Percentiles rank a stretch among this genome's conserved stretches.
Evolutionary conservation across 2,888 invertebrate genomes (phyloP).

Genomic region (Mayetiola destructor): DNA sequence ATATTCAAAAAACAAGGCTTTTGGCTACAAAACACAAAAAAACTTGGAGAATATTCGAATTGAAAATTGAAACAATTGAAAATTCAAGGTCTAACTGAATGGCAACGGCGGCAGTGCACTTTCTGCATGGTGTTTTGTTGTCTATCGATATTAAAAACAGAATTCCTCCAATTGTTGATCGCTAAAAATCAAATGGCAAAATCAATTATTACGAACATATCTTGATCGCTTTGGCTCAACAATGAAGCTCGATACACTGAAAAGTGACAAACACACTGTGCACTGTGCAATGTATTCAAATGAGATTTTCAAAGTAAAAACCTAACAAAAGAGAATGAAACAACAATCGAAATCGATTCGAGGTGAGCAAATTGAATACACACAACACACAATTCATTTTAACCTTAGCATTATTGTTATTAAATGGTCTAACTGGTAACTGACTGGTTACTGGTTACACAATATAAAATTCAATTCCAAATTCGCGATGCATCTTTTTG

Average conservation of each 20-base stretch:
- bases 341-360: background rate
- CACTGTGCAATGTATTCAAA: background rate
- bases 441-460: too few relatives aligned
- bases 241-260: background rate
- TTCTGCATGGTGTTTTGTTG: background rate
- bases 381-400: too few relatives aligned
- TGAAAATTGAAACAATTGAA: too few relatives aligned
- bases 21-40: too few relatives aligned
- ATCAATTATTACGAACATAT: constrained; percentile 12
- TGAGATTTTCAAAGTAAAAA: constrained; percentile 6
- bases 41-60: too few relatives aligned
- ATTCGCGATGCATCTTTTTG: too few relatives aligned
- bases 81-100: too few relatives aligned
- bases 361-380: background rate
- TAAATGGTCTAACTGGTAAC: too few relatives aligned
- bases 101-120: too few relatives aligned
- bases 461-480: too few relatives aligned
- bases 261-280: background rate
- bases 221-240: constrained; percentile 10
- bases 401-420: constrained; percentile 12
- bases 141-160: background rate
- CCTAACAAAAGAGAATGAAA: background rate
- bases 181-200: background rate
- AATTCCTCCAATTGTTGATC: constrained; percentile 1
- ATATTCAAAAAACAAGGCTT: too few relatives aligned